Percentiles rank a stretch among this genome's conserved stretches.
These are phyloP conservation scores for Idris sp. DNA, from an alignment of 1,140 invertebrate species.

Conservation along the genomic window DNA sequence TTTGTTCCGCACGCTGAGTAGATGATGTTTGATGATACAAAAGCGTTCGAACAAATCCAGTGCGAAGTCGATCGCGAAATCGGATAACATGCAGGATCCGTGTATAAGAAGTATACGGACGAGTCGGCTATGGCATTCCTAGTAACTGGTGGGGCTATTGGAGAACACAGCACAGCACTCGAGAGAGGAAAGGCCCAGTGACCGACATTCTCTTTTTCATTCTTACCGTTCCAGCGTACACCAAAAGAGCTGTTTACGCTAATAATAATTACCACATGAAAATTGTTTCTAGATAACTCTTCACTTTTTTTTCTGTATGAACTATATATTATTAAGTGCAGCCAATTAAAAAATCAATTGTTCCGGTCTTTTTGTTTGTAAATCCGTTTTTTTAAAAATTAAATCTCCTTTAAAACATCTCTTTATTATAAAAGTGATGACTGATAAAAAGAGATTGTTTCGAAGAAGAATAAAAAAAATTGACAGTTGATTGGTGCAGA, in stretches of 20 bases:
- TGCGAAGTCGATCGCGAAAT: conserved; percentile 33
- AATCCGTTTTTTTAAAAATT: too few relatives aligned
- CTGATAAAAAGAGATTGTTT: too few relatives aligned
- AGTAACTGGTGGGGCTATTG: conserved; percentile 50
- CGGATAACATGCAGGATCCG: conserved; percentile 36
- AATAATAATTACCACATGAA: conserved; percentile 42
- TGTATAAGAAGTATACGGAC: conserved; percentile 49
- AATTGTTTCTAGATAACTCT: too few relatives aligned
- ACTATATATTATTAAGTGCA: too few relatives aligned
- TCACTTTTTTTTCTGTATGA: too few relatives aligned
- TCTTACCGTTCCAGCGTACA: conserved; percentile 65
- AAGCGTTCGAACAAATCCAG: conserved; percentile 34
- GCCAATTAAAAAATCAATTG: too few relatives aligned
- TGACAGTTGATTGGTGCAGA: too few relatives aligned
- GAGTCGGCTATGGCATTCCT: conserved; percentile 61
- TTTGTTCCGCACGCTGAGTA: conserved; percentile 29
- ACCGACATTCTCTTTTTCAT: conserved; percentile 74
- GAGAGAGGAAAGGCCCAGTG: conserved; percentile 71
- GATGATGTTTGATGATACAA: conserved; percentile 53
- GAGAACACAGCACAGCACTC: conserved; percentile 55
- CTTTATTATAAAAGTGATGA: too few relatives aligned
- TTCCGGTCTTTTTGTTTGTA: too few relatives aligned
- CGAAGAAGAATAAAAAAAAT: too few relatives aligned
- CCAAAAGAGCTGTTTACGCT: conserved; percentile 56
- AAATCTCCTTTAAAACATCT: too few relatives aligned